Conservation (phyloP, 2,888 invertebrate genomes). For the Oeneis ivallda region DNA sequence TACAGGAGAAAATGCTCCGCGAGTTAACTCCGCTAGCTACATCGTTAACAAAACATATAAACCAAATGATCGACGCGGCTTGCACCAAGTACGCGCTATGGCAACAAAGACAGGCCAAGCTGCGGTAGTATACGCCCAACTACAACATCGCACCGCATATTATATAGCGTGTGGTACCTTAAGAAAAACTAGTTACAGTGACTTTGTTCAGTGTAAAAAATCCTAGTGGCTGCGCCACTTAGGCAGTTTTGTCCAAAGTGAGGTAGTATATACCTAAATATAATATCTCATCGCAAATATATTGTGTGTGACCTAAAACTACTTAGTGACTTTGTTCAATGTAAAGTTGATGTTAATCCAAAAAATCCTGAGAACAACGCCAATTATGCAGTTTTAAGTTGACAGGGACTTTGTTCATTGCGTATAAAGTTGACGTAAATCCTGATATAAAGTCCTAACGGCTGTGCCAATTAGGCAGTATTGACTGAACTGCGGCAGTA, state of each 20-base stretch:
- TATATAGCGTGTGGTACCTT: constrained; percentile 1
- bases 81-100: constrained; percentile 92
- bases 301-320: background rate
- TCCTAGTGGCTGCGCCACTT: constrained; percentile 63
- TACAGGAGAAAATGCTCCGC: constrained; percentile 89
- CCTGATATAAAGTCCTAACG: constrained; percentile 47
- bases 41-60: constrained; percentile 91
- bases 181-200: background rate
- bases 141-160: background rate
- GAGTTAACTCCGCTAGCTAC: constrained; percentile 91
- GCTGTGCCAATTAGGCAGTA: constrained; percentile 88
- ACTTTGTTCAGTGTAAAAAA: background rate
- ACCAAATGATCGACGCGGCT: constrained; percentile 92
- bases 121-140: constrained; percentile 60
- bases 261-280: constrained; percentile 55
- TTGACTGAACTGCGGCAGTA: constrained; percentile 76
- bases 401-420: constrained; percentile 51
- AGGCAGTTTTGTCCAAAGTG: constrained; percentile 93
- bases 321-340: too few relatives aligned
- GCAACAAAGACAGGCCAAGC: constrained; percentile 86
- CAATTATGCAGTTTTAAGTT: constrained; percentile 78
- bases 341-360: too few relatives aligned
- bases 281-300: background rate
- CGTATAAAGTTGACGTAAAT: constrained; percentile 83
- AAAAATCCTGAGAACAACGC: constrained; percentile 82